phyloP scores from a whole-genome alignment of 53 echinoderm and acorn worm species.

The Crossaster papposus region DNA sequence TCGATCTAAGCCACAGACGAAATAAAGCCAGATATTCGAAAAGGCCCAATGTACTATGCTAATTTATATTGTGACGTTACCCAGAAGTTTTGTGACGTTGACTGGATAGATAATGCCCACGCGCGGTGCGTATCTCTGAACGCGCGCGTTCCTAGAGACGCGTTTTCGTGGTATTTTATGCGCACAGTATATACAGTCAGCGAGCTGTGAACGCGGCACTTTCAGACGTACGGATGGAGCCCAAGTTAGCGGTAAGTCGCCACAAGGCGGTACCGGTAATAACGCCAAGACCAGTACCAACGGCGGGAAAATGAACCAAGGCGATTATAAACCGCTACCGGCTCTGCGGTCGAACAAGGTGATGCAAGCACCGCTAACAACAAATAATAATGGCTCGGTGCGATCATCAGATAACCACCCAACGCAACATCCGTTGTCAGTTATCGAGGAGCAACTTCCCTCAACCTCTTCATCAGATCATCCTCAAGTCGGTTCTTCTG shows the following conservation, averaged over 20 bases:
- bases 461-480: neutral
- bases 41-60: no score
- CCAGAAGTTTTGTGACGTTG: neutral
- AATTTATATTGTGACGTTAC: no score
- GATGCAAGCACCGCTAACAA: constrained; percentile 10
- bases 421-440: neutral
- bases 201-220: no score
- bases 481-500: neutral
- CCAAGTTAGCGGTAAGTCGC: neutral
- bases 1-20: no score
- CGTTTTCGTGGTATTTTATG: neutral
- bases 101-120: neutral
- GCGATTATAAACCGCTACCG: neutral
- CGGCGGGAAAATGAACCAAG: neutral
- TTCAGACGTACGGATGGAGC: constrained; percentile 1
- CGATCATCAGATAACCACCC: neutral
- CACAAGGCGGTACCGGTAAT: neutral
- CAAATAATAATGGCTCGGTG: neutral
- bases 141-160: constrained; percentile 44
- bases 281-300: neutral
- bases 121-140: neutral
- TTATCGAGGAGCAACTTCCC: neutral
- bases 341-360: constrained; percentile 46
- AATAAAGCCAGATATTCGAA: no score
- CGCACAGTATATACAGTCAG: neutral